These are phyloP conservation scores for Drosophila simulans DNA, from an alignment of 1,140 invertebrate species.

Conservation along the genomic window DNA sequence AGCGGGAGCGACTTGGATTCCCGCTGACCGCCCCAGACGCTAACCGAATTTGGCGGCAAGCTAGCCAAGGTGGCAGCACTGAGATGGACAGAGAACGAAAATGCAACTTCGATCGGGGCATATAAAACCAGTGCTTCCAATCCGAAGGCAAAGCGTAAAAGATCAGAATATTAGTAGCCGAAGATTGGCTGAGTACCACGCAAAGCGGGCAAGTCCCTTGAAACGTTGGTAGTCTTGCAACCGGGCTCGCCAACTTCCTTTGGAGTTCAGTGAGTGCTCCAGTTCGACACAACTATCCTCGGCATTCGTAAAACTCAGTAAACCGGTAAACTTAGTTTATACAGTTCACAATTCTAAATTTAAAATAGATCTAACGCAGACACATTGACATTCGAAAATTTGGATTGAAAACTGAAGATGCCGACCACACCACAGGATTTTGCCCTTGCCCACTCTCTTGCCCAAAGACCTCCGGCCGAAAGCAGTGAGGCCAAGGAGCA, in stretches of 20 bases:
- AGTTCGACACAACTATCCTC: neutral
- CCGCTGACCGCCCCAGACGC: neutral
- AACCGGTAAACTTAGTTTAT: neutral
- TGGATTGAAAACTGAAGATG: conserved; percentile 39
- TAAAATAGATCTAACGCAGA: conserved; percentile 4
- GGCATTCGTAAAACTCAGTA: neutral
- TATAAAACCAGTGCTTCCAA: conserved; percentile 16
- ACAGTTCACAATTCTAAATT: conserved; percentile 3
- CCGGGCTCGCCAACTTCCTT: conserved; percentile 1
- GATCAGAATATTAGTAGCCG: neutral
- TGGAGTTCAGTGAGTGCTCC: conserved; percentile 6
- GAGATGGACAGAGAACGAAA: conserved; percentile 8
- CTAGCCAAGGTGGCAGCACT: neutral
- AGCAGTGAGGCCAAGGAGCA: conserved; percentile 37
- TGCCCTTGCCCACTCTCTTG: conserved; percentile 12
- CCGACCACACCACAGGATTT: conserved; percentile 54
- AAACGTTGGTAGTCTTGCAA: no score
- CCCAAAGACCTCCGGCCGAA: conserved; percentile 25
- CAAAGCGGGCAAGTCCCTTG: neutral
- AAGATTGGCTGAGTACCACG: neutral
- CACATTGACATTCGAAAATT: conserved; percentile 2
- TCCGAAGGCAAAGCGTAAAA: conserved; percentile 1
- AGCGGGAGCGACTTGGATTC: no score
- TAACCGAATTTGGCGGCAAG: neutral
- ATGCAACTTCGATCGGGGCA: conserved; percentile 25